These are phyloP conservation scores for Drosophila albomicans DNA, from an alignment of 1,140 invertebrate genomes.

Conservation along the genomic window DNA sequence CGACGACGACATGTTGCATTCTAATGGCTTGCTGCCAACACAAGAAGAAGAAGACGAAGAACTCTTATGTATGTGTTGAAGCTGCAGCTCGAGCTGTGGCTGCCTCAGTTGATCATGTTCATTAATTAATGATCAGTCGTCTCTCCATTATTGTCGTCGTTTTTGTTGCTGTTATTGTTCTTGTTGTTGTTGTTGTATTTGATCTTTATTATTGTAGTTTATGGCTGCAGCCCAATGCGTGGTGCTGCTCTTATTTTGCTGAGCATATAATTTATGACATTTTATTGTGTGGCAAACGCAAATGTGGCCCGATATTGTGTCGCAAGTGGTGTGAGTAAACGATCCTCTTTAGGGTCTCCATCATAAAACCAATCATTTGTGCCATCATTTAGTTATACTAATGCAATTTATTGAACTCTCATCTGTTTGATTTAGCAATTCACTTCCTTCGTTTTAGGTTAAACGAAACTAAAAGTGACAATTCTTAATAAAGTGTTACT, in stretches of 20 bases:
- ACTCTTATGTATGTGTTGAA: conserved; percentile 44
- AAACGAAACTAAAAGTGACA: too few species aligned
- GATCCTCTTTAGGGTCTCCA: background rate
- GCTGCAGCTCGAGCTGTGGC: conserved; percentile 7
- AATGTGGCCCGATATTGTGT: conserved; percentile 43
- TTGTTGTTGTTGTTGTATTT: conserved; percentile 56
- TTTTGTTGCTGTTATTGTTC: background rate
- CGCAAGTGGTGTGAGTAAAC: conserved; percentile 16
- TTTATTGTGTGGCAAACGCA: conserved; percentile 78
- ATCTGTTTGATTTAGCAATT: too few species aligned
- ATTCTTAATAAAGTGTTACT: too few species aligned
- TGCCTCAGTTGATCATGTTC: conserved; percentile 74
- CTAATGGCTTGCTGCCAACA: conserved; percentile 60
- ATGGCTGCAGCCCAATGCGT: conserved; percentile 70
- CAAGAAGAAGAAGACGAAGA: conserved; percentile 16
- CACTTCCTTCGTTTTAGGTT: too few species aligned
- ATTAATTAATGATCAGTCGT: conserved; percentile 81
- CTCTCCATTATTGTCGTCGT: conserved; percentile 20
- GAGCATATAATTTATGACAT: conserved; percentile 79
- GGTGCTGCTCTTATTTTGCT: conserved; percentile 67
- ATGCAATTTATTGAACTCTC: background rate
- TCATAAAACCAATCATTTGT: conserved; percentile 4
- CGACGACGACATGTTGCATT: conserved; percentile 77
- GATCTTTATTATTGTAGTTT: conserved; percentile 76
- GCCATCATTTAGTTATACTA: background rate